Percentiles rank a stretch among this genome's conserved stretches.
Conservation (phyloP, 2,113 vertebrate genomes). For the Phainopepla nitens region DNA sequence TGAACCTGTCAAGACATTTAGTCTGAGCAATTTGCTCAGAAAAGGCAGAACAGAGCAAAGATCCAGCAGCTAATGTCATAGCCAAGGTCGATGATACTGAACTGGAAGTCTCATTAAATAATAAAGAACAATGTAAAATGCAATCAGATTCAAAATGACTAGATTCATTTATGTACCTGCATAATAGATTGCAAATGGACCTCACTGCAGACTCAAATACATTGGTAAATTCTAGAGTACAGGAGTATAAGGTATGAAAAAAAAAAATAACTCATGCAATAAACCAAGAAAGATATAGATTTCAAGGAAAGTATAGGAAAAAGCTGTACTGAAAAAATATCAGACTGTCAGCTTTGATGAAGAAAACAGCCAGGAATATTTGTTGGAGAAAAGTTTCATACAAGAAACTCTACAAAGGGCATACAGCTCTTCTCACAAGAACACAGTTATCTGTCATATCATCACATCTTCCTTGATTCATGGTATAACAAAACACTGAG, state of each 20-base stretch:
- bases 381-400: not conserved
- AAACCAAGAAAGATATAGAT: not conserved
- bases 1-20: not conserved
- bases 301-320: not conserved
- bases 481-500: not conserved
- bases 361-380: not conserved
- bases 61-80: not conserved
- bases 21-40: not conserved
- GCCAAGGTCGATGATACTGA: not conserved
- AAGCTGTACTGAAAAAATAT: not conserved
- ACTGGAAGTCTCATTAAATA: conserved; percentile 39
- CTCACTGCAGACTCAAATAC: not conserved
- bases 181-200: conserved; percentile 11
- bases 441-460: not conserved
- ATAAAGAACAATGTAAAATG: conserved; percentile 42
- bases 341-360: not conserved
- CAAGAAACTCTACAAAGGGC: not conserved
- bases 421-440: not conserved
- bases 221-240: not conserved
- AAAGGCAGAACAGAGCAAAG: not conserved
- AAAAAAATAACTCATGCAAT: not conserved
- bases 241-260: not conserved
- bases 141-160: conserved; percentile 29
- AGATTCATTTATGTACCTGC: not conserved
- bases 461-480: not conserved